These are phyloP conservation scores for Drosophila chauvacae DNA, from an alignment of 1,140 invertebrate genomes.

Conservation along the genomic window DNA sequence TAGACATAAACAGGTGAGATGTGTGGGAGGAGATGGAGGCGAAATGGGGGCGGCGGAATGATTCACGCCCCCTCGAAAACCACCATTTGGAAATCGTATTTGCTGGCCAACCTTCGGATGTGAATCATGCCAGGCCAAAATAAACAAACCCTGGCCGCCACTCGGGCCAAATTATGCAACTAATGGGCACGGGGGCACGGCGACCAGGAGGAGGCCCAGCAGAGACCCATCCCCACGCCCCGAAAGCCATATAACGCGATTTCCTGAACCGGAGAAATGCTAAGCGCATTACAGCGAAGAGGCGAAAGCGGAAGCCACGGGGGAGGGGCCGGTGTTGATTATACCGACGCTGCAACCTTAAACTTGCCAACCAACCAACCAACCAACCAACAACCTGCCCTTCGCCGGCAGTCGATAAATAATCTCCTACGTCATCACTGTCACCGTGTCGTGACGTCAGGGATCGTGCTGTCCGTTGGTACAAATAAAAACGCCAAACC, in stretches of 20 bases:
- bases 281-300: conserved; percentile 63
- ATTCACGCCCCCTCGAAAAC: conserved; percentile 32
- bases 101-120: conserved; percentile 27
- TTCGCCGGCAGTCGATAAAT: conserved; percentile 36
- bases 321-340: conserved; percentile 13
- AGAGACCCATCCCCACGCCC: conserved; percentile 19
- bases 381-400: conserved; percentile 24
- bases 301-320: conserved; percentile 26
- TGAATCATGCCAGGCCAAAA: conserved; percentile 43
- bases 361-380: conserved; percentile 28
- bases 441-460: conserved; percentile 33
- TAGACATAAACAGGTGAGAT: conserved; percentile 31
- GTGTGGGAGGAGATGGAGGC: conserved; percentile 5
- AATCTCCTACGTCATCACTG: conserved; percentile 23
- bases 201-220: conserved; percentile 8
- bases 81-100: conserved; percentile 29
- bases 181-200: conserved; percentile 16
- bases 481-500: conserved; percentile 35
- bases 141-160: conserved; percentile 34
- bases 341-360: conserved; percentile 44
- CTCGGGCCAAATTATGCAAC: conserved; percentile 59
- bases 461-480: conserved; percentile 23
- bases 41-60: conserved; percentile 23
- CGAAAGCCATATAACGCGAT: conserved; percentile 71
- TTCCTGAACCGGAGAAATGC: conserved; percentile 57